Evolutionary conservation across 2,113 vertebrate genomes (phyloP).

Genomic region (Pteruthius melanotis): DNA sequence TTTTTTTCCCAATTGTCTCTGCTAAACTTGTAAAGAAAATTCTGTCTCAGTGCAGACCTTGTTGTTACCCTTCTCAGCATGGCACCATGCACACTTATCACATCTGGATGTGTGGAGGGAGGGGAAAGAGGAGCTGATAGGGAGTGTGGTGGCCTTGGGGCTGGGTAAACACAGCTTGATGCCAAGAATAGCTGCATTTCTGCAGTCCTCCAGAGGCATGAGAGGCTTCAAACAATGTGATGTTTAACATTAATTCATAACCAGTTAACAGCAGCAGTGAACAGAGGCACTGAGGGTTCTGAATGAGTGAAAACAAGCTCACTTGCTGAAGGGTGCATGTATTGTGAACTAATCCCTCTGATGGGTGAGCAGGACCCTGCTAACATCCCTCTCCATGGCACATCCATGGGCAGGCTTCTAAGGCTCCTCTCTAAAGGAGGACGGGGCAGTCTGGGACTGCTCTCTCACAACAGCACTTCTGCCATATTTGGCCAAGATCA

Average conservation of each 20-base stretch:
- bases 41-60: background rate
- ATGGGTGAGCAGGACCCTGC: background rate
- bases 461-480: background rate
- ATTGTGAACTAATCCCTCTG: background rate
- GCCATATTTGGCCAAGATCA: background rate
- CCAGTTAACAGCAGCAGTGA: background rate
- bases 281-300: fast-evolving
- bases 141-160: background rate
- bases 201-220: background rate
- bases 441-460: background rate
- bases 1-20: background rate
- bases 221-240: background rate
- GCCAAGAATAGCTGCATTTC: background rate
- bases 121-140: background rate
- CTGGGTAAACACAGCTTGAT: background rate
- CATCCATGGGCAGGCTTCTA: fast-evolving
- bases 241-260: background rate
- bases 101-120: background rate
- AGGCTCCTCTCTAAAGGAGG: background rate
- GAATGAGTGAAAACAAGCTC: background rate
- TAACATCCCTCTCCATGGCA: background rate
- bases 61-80: background rate
- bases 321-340: fast-evolving
- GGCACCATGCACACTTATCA: background rate
- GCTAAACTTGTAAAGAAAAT: background rate